A percentile compares a stretch with the other conserved stretches of the same genome.
Conservation (phyloP, 2,113 vertebrate genomes). For the Pholis gunnellus region DNA sequence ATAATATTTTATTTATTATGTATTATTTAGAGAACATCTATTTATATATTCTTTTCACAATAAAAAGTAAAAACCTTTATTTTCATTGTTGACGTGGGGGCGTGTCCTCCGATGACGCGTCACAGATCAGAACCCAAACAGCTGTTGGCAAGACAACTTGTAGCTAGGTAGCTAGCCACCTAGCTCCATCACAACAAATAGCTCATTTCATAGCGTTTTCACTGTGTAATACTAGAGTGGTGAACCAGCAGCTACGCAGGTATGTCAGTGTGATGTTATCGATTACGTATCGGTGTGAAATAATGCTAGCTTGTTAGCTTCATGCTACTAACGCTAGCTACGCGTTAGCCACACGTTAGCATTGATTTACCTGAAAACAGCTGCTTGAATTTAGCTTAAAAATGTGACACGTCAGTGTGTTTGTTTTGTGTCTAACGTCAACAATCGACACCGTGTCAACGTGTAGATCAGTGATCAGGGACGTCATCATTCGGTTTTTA, state of each 20-base stretch:
- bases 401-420: not conserved
- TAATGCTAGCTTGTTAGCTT: not conserved
- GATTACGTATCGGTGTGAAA: not conserved
- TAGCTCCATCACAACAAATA: not conserved
- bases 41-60: not conserved
- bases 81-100: not conserved
- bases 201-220: not conserved
- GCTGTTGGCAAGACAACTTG: not conserved
- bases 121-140: slow-evolving; percentile 20
- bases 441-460: not conserved
- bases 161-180: not conserved
- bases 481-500: not conserved
- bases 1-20: not conserved
- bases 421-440: not conserved
- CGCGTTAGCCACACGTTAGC: not conserved
- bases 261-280: not conserved
- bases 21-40: not conserved
- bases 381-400: not conserved
- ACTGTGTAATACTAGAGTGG: no score
- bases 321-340: not conserved
- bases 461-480: not conserved
- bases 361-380: no score
- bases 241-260: not conserved
- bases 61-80: not conserved
- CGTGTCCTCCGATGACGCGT: not conserved